Evolutionary conservation across 2,113 vertebrate species (phyloP).

Genomic region (Sinocyclocheilus maitianheensis): DNA sequence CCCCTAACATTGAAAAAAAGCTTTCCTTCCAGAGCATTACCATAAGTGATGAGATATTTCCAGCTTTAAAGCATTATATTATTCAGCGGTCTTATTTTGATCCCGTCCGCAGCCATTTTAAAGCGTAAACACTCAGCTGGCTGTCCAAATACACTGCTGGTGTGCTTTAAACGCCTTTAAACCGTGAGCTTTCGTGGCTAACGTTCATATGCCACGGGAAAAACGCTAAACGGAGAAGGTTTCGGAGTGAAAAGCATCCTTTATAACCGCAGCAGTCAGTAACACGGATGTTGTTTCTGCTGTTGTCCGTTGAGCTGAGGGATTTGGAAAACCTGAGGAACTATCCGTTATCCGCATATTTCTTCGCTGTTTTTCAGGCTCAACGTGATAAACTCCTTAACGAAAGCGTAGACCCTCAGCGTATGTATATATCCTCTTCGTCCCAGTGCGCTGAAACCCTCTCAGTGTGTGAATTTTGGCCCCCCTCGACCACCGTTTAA

Average conservation of each 20-base stretch:
- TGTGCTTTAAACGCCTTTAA: slow-evolving; percentile 41
- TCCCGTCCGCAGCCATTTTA: slow-evolving; percentile 79
- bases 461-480: slow-evolving; percentile 16
- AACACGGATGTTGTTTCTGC: slow-evolving; percentile 57
- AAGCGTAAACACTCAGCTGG: slow-evolving; percentile 68
- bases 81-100: slow-evolving; percentile 57
- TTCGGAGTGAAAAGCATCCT: slow-evolving; percentile 18
- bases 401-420: neutral
- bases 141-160: slow-evolving; percentile 36
- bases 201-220: neutral
- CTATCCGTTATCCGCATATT: slow-evolving; percentile 42
- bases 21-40: slow-evolving; percentile 5
- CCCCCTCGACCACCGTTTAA: slow-evolving; percentile 22
- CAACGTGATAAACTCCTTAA: neutral
- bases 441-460: slow-evolving; percentile 12
- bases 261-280: slow-evolving; percentile 40
- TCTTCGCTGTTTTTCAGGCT: slow-evolving; percentile 23
- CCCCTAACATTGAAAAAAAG: slow-evolving; percentile 34
- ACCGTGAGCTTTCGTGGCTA: neutral
- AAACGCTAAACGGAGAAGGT: neutral
- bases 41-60: slow-evolving; percentile 1
- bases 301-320: slow-evolving; percentile 46
- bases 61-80: slow-evolving; percentile 46
- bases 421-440: slow-evolving; percentile 31
- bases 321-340: slow-evolving; percentile 53